A percentile compares a stretch with the other conserved stretches of the same genome.
Conservation (phyloP, 1,140 invertebrate genomes). For the Papilio glaucus region DNA sequence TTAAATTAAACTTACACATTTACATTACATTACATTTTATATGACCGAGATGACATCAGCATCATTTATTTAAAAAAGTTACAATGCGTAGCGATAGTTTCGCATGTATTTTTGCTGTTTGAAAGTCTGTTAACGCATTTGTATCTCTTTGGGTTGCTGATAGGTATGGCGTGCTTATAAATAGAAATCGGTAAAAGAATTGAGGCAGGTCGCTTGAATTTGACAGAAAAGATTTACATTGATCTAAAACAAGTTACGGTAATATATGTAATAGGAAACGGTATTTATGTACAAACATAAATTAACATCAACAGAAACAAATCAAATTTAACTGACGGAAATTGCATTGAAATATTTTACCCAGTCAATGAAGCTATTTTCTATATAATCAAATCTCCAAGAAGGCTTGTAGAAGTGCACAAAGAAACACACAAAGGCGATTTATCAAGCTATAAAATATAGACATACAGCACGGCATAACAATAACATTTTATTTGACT, state of each 20-base stretch:
- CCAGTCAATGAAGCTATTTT: constrained; percentile 9
- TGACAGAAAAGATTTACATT: too few relatives aligned
- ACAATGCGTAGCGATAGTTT: too few relatives aligned
- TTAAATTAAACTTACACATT: too few relatives aligned
- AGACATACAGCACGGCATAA: neutral
- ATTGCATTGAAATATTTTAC: neutral
- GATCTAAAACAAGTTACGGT: neutral
- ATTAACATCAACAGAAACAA: neutral
- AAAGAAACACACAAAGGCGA: constrained; percentile 3
- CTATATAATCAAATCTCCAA: neutral
- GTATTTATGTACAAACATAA: neutral
- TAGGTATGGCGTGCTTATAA: too few relatives aligned
- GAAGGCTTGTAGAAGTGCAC: neutral
- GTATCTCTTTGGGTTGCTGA: too few relatives aligned
- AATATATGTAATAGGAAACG: neutral
- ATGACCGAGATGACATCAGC: too few relatives aligned
- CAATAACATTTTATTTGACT: neutral
- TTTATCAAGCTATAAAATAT: constrained; percentile 4
- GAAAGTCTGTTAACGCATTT: too few relatives aligned
- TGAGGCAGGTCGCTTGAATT: too few relatives aligned
- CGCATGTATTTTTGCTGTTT: too few relatives aligned
- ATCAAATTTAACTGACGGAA: neutral
- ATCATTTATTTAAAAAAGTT: too few relatives aligned
- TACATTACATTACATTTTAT: too few relatives aligned
- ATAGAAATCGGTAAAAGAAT: too few relatives aligned